phyloP scores from a whole-genome alignment of 2,888 invertebrate genomes.

The Lycophotia porphyrea region DNA sequence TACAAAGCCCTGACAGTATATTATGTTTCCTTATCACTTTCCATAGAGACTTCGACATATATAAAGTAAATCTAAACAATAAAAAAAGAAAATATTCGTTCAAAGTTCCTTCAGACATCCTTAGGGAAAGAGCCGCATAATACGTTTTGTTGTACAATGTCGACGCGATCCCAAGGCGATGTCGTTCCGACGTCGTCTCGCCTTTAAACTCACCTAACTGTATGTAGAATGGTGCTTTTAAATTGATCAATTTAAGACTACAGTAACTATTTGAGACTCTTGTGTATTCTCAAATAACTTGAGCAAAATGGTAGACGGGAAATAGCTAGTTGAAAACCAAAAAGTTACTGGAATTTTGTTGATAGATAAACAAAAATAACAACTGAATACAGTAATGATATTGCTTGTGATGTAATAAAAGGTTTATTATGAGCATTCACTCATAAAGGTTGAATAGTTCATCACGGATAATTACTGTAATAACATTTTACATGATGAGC shows the following conservation, averaged over 20 bases:
- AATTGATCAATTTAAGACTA: conserved; percentile 63
- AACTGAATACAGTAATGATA: not conserved
- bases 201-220: conserved; percentile 57
- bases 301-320: conserved; percentile 4
- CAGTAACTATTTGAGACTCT: conserved; percentile 35
- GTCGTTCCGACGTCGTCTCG: conserved; percentile 62
- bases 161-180: conserved; percentile 60
- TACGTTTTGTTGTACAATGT: conserved; percentile 67
- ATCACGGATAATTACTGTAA: conserved; percentile 11
- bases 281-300: conserved; percentile 45
- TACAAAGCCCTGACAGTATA: not conserved
- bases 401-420: not conserved
- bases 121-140: conserved; percentile 62
- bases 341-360: not conserved
- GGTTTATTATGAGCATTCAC: conserved; percentile 10
- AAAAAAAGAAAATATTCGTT: conserved; percentile 58
- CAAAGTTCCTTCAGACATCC: conserved; percentile 57
- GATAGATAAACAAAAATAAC: not conserved
- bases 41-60: conserved; percentile 24
- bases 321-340: not conserved
- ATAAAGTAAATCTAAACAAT: conserved; percentile 60
- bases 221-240: conserved; percentile 58
- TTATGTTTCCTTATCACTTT: conserved; percentile 14
- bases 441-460: conserved; percentile 3
- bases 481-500: conserved; percentile 7